phyloP scores from a whole-genome alignment of 2,888 invertebrate genomes.

The Limenitis camilla region DNA sequence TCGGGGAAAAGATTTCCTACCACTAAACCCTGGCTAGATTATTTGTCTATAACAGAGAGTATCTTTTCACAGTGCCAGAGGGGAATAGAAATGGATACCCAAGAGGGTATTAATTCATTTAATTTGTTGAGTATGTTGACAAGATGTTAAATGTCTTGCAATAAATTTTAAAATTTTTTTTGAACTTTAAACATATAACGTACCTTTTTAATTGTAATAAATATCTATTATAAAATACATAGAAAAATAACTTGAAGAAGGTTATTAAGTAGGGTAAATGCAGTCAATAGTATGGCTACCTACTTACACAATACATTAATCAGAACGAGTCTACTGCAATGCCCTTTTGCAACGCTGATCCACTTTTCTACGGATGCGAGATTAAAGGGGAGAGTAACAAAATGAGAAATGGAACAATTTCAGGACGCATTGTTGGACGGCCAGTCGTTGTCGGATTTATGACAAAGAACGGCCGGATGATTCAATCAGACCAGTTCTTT shows the following conservation, averaged over 20 bases:
- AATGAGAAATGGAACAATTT: conserved; percentile 75
- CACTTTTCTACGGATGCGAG: conserved; percentile 73
- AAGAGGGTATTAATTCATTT: too few relatives aligned
- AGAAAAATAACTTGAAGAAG: conserved; percentile 4
- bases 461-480: conserved; percentile 73
- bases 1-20: too few relatives aligned
- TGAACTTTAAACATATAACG: too few relatives aligned
- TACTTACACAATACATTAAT: conserved; percentile 61
- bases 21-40: too few relatives aligned
- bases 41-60: too few relatives aligned
- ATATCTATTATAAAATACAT: not conserved
- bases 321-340: conserved; percentile 64
- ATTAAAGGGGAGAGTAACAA: conserved; percentile 74
- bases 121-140: too few relatives aligned
- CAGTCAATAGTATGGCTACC: conserved; percentile 21
- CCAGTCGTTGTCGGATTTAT: conserved; percentile 72
- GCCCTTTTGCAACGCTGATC: conserved; percentile 71
- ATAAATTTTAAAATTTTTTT: too few relatives aligned
- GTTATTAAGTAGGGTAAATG: conserved; percentile 12
- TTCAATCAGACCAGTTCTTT: conserved; percentile 72
- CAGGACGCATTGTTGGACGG: conserved; percentile 70
- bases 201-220: too few relatives aligned
- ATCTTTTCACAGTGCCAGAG: too few relatives aligned
- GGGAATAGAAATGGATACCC: too few relatives aligned
- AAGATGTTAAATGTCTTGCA: too few relatives aligned